phyloP scores from a whole-genome alignment of 1,140 invertebrate genomes.

The Meloidogyne hapla region DNA sequence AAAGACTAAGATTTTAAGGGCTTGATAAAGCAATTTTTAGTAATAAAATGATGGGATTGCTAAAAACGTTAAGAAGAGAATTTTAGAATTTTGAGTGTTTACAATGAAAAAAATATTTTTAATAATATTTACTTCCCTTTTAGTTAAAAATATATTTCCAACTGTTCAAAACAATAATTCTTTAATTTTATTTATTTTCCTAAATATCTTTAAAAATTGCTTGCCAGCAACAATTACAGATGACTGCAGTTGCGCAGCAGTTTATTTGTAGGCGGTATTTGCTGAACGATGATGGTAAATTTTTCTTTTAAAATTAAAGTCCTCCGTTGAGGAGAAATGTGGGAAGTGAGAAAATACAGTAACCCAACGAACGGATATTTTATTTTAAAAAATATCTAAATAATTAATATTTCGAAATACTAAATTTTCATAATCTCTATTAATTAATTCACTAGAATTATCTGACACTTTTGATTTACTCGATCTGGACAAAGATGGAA shows the following conservation, averaged over 20 bases:
- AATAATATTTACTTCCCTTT: too few relatives aligned
- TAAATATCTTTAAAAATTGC: background rate
- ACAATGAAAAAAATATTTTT: too few relatives aligned
- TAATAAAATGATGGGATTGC: background rate
- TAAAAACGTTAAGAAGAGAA: background rate
- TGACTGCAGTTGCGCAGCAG: background rate
- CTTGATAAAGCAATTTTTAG: background rate
- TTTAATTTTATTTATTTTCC: background rate
- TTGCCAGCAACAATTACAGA: background rate
- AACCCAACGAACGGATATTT: too few relatives aligned
- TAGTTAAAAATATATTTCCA: background rate
- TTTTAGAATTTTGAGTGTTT: background rate
- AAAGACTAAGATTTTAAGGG: background rate
- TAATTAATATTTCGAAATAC: too few relatives aligned
- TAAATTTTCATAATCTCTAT: background rate
- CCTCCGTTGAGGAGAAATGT: too few relatives aligned
- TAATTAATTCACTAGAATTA: conserved; percentile 44
- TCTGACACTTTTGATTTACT: conserved; percentile 59
- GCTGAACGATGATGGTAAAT: conserved; percentile 42
- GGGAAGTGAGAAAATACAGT: too few relatives aligned
- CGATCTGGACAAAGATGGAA: conserved; percentile 59
- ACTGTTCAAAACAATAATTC: background rate
- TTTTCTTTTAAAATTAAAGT: too few relatives aligned
- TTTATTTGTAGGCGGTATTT: conserved; percentile 45
- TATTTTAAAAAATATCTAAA: too few relatives aligned